Evolutionary conservation across 2,113 vertebrate genomes (phyloP).

Genomic region (Hemiprocne comata): DNA sequence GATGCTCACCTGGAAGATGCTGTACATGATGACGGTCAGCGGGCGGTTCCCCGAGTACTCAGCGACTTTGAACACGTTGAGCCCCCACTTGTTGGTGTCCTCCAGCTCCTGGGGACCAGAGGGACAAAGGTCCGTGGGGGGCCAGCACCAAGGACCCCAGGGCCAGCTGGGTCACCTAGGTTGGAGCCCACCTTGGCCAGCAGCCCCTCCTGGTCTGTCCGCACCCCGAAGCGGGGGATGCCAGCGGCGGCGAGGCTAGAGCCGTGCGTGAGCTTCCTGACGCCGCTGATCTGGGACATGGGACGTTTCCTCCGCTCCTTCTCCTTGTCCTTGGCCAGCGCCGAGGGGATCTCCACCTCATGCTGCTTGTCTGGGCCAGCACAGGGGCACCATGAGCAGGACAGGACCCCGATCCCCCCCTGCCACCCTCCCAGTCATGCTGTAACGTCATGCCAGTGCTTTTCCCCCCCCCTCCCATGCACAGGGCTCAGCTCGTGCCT

Average conservation of each 20-base stretch:
- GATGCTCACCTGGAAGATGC: slow-evolving; percentile 87
- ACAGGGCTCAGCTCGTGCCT: no score
- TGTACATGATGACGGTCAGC: slow-evolving; percentile 89
- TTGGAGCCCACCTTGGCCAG: slow-evolving; percentile 81
- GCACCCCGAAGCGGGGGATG: slow-evolving; percentile 89
- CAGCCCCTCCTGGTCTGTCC: slow-evolving; percentile 81
- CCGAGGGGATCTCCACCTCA: slow-evolving; percentile 89
- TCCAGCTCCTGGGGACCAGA: slow-evolving; percentile 83
- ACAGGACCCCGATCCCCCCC: rapidly evolving
- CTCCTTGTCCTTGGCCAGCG: slow-evolving; percentile 81
- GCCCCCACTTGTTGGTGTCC: slow-evolving; percentile 89
- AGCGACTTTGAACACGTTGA: slow-evolving; percentile 88
- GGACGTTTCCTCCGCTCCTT: slow-evolving; percentile 78
- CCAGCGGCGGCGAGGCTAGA: slow-evolving; percentile 75
- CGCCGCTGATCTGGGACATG: slow-evolving; percentile 89
- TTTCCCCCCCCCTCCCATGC: no score
- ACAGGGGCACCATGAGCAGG: rapidly evolving
- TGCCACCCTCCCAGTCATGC: neutral
- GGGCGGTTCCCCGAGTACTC: slow-evolving; percentile 88
- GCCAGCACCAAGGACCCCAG: rapidly evolving
- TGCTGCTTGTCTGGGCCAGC: slow-evolving; percentile 85
- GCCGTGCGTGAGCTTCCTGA: slow-evolving; percentile 80
- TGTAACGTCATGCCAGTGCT: neutral
- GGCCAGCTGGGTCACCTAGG: rapidly evolving
- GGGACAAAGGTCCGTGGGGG: neutral